These are phyloP conservation scores for Gadus chalcogrammus DNA, from an alignment of 2,113 vertebrate genomes.

Conservation along the genomic window DNA sequence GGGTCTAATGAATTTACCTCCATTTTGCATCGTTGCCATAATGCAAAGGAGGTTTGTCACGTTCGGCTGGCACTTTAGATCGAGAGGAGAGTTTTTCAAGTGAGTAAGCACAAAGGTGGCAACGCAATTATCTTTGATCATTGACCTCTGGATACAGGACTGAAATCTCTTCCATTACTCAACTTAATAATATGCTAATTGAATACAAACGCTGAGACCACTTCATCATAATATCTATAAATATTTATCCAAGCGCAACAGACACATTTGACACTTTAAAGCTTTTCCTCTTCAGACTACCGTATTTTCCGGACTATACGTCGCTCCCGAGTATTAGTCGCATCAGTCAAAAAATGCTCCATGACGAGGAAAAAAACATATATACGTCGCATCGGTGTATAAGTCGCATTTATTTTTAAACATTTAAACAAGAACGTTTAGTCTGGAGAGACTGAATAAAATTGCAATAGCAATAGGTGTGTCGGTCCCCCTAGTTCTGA, in stretches of 20 bases:
- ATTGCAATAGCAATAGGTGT: too few relatives aligned
- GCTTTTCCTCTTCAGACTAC: slow-evolving; percentile 20
- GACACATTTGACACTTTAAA: slow-evolving; percentile 24
- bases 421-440: too few relatives aligned
- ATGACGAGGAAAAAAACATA: too few relatives aligned
- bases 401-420: too few relatives aligned
- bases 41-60: neutral
- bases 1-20: neutral
- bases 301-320: too few relatives aligned
- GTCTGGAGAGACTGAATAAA: too few relatives aligned
- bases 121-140: neutral
- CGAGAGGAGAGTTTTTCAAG: neutral
- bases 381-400: too few relatives aligned
- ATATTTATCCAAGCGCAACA: slow-evolving; percentile 43
- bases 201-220: slow-evolving; percentile 22
- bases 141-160: neutral
- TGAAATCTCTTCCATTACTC: neutral
- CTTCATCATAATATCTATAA: slow-evolving; percentile 43
- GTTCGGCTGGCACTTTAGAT: neutral
- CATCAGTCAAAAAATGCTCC: too few relatives aligned
- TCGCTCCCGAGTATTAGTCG: too few relatives aligned
- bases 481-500: too few relatives aligned
- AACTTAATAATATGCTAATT: slow-evolving; percentile 37
- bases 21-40: neutral
- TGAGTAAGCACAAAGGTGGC: neutral